A percentile compares a stretch with the other conserved stretches of the same genome.
Conservation (phyloP, 1,140 invertebrate species). For the Philotrypesis tridentata region DNA sequence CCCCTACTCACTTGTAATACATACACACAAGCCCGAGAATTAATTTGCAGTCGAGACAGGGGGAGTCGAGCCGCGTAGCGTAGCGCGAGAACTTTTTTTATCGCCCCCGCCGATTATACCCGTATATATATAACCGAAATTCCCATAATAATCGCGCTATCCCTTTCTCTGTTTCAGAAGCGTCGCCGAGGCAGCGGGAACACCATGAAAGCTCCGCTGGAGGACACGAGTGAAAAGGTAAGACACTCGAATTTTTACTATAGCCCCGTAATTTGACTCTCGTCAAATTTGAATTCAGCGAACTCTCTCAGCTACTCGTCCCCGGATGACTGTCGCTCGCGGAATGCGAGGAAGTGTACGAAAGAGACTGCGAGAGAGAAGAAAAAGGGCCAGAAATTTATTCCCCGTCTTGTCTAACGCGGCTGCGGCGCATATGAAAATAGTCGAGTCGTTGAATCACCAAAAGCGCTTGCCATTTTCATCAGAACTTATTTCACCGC, state of each 20-base stretch:
- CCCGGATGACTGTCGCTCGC: too few species aligned
- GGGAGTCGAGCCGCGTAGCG: background rate
- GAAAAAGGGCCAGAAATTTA: background rate
- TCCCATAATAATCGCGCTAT: background rate
- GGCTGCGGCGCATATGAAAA: background rate
- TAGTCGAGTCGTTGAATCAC: conserved; percentile 14
- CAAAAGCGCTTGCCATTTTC: conserved; percentile 10
- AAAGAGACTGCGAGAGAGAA: too few species aligned
- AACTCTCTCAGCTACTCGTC: too few species aligned
- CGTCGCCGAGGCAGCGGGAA: background rate
- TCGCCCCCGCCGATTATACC: background rate
- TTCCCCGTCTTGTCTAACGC: background rate
- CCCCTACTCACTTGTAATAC: too few species aligned
- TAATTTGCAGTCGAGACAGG: conserved; percentile 10
- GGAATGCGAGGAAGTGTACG: too few species aligned
- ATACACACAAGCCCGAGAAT: conserved; percentile 15
- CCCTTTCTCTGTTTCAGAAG: conserved; percentile 22
- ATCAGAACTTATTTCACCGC: conserved; percentile 24
- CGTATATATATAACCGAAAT: too few species aligned
- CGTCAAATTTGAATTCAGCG: background rate
- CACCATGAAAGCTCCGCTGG: background rate
- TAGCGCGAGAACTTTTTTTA: background rate
- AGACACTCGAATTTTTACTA: background rate
- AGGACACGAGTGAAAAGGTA: conserved; percentile 31
- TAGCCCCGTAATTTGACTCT: background rate